These are phyloP conservation scores for Anabas testudineus DNA, from an alignment of 2,797 vertebrate genomes.

Conservation along the genomic window DNA sequence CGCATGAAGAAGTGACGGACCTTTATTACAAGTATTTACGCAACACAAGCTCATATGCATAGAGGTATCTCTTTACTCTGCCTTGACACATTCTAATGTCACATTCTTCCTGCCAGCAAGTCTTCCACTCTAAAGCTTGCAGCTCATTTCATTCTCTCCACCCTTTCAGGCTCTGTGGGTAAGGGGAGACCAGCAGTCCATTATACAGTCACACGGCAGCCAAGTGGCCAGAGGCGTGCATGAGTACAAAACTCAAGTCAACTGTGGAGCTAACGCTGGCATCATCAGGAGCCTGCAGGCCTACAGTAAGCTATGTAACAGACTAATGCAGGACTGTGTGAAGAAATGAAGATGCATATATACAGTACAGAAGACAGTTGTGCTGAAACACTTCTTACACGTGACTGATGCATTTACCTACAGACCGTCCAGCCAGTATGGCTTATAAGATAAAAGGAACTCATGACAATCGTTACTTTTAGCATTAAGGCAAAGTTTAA, in stretches of 20 bases:
- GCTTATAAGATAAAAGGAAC: constrained; percentile 75
- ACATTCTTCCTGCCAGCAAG: constrained; percentile 55
- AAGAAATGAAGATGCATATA: constrained; percentile 29
- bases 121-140: constrained; percentile 32
- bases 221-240: constrained; percentile 1
- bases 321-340: constrained; percentile 34
- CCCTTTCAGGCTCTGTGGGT: constrained; percentile 16
- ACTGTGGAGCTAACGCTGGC: constrained; percentile 10
- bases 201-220: constrained; percentile 14
- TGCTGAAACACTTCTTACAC: constrained; percentile 47
- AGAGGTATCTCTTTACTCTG: constrained; percentile 73
- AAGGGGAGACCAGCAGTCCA: constrained; percentile 28
- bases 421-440: constrained; percentile 78
- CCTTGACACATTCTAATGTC: constrained; percentile 51
- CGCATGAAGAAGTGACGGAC: constrained; percentile 36
- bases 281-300: constrained; percentile 6
- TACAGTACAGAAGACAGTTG: constrained; percentile 39
- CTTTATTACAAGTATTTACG: constrained; percentile 43
- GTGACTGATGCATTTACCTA: constrained; percentile 49
- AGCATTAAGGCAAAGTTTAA: constrained; percentile 84
- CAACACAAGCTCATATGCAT: constrained; percentile 74
- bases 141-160: constrained; percentile 2
- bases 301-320: constrained; percentile 34
- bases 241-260: constrained; percentile 15
- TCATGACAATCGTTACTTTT: constrained; percentile 71